Evolutionary conservation across 2,113 vertebrate species (phyloP).

Genomic region (Chaetodon trifascialis): DNA sequence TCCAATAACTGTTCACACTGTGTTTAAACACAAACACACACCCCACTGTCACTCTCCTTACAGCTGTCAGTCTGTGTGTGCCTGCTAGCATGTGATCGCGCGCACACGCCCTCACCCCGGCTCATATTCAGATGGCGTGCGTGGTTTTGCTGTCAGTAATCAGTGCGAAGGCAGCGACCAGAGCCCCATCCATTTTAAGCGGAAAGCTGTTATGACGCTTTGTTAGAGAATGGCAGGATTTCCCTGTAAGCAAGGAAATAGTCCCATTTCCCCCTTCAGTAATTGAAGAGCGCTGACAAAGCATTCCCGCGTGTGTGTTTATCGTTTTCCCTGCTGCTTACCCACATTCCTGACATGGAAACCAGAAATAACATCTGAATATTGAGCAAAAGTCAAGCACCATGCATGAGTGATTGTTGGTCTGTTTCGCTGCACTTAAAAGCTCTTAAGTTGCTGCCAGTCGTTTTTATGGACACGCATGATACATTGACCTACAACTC

Average conservation of each 20-base stretch:
- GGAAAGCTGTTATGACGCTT: constrained; percentile 58
- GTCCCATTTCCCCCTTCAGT: constrained; percentile 70
- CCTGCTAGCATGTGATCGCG: constrained; percentile 32
- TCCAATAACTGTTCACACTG: constrained; percentile 78
- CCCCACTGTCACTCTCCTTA: constrained; percentile 54
- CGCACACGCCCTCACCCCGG: not conserved
- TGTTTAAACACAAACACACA: constrained; percentile 80
- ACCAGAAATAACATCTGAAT: constrained; percentile 43
- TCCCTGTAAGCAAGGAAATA: constrained; percentile 76
- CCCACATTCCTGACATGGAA: constrained; percentile 54
- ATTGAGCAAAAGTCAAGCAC: constrained; percentile 43
- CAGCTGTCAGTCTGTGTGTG: constrained; percentile 65
- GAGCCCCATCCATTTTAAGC: constrained; percentile 53
- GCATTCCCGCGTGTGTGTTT: constrained; percentile 62
- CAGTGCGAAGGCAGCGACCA: constrained; percentile 25
- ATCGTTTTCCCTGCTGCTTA: constrained; percentile 39
- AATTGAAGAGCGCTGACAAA: constrained; percentile 80
- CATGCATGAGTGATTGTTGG: constrained; percentile 28
- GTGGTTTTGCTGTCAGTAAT: constrained; percentile 51
- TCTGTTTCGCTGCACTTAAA: constrained; percentile 41
- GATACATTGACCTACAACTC: constrained; percentile 52
- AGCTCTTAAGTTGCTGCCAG: constrained; percentile 36
- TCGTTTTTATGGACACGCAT: constrained; percentile 52
- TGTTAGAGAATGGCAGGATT: constrained; percentile 82
- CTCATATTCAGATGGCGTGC: constrained; percentile 44